Conservation (phyloP, 2,888 invertebrate genomes). For the Caenorhabditis wallacei region DNA sequence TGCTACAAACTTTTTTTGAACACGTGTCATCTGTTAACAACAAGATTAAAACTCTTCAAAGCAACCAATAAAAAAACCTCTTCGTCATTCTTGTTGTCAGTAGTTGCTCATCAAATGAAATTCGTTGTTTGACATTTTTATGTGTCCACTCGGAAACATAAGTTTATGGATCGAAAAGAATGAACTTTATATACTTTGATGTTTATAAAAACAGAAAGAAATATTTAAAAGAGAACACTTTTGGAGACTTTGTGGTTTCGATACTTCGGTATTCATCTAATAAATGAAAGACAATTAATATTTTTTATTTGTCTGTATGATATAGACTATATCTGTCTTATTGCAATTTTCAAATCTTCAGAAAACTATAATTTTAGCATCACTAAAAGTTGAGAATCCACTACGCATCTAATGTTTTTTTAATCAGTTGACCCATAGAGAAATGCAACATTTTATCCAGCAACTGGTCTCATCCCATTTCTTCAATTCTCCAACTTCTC, state of each 20-base stretch:
- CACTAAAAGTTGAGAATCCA: background rate
- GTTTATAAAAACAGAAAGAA: too few species aligned
- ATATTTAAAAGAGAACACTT: too few species aligned
- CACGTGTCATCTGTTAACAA: background rate
- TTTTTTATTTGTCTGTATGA: too few species aligned
- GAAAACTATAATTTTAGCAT: background rate
- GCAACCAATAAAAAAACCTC: background rate
- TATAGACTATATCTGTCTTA: too few species aligned
- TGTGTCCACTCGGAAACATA: background rate
- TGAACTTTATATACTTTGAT: too few species aligned
- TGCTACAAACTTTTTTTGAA: background rate
- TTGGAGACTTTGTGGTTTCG: too few species aligned
- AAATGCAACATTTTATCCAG: slow-evolving; percentile 24
- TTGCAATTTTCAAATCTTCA: too few species aligned
- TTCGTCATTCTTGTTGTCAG: background rate
- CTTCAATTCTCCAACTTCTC: slow-evolving; percentile 2
- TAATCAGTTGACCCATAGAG: slow-evolving; percentile 22
- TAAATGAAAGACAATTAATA: too few species aligned
- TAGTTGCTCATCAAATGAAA: background rate
- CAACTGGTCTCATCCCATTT: slow-evolving; percentile 4
- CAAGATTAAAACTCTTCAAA: background rate
- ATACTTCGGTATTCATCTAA: too few species aligned
- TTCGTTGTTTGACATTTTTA: background rate
- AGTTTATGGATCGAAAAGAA: background rate
- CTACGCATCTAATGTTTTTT: background rate